phyloP scores from a whole-genome alignment of 2,113 vertebrate species.

The Daubentonia madagascariensis region DNA sequence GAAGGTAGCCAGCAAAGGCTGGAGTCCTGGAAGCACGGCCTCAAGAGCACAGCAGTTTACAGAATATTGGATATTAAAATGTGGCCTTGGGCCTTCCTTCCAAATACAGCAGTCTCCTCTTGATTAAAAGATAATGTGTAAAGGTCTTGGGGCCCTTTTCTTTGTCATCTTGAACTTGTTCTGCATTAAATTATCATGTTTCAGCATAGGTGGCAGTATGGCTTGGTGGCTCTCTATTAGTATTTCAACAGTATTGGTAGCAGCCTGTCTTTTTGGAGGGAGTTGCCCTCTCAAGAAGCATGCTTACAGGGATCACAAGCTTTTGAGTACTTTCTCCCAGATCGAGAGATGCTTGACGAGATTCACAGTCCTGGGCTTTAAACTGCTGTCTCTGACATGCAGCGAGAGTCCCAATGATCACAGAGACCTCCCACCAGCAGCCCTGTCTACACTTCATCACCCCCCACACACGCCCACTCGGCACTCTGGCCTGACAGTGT shows the following conservation, averaged over 20 bases:
- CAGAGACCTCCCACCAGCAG: neutral
- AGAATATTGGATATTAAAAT: neutral
- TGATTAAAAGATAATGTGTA: conserved; percentile 37
- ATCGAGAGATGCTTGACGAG: neutral
- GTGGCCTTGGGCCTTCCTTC: conserved; percentile 2
- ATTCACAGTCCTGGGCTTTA: neutral
- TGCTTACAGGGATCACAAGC: neutral
- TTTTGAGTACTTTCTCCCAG: neutral
- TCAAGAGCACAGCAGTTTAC: neutral
- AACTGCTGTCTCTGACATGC: neutral
- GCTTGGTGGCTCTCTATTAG: conserved; percentile 20
- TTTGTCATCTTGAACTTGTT: neutral
- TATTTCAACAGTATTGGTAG: neutral
- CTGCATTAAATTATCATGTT: conserved; percentile 41
- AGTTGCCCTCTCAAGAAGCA: neutral
- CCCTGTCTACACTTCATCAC: conserved; percentile 1
- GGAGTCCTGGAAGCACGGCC: neutral
- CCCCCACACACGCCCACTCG: rapidly evolving
- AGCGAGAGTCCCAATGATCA: rapidly evolving
- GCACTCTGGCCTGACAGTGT: conserved; percentile 65
- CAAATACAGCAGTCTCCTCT: neutral
- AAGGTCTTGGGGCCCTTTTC: neutral
- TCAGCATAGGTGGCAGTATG: neutral
- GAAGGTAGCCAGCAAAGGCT: neutral
- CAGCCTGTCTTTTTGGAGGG: neutral